Base-by-base conservation (phyloP, 2,888 invertebrate species). In the Punctoribates punctum region DNA sequence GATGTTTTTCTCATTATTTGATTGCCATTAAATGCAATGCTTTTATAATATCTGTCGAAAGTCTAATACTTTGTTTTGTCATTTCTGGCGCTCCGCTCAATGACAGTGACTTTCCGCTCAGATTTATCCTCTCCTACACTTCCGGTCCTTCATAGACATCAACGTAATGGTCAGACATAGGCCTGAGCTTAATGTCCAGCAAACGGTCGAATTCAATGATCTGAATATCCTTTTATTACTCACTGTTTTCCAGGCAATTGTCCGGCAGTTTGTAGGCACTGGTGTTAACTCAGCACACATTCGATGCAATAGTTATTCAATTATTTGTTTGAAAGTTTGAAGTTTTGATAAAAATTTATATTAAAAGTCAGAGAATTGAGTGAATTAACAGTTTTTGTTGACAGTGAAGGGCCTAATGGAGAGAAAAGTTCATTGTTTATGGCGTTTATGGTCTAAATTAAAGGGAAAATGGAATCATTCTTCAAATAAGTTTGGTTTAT, bases 141-240 rank as follows among this genome's bases (percentile, higher is more conserved):
- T 70, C 70, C 70, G 70, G 70, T 4, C 5, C 20, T n/a, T 70
- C 20, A 42, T 4, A 29, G 20, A 42, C 70, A 70, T 70, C 20
- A 70, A 70, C 20, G 70, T 70, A 70, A 70, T 70, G 70, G 70
- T 70, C 70, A 70, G 42, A 70, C 38, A 70, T 20, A 70, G 42
- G 70, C 15, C 42, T 46, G 13, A n/a, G 8, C 34, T 34, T 65
- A 65, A 65, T 34, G 65, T 65, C 65, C 70, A 70, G 38, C 70
- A 23, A 70, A 38, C 34, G 42, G 34, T 70, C 23, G 17, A 23
- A 42, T 65, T 70, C 70, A 70, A 70, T 70, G 70, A 25, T 23
- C 42, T 70, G 70, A 70, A 70, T 46, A 70, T 70, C 70, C 70
- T 46, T 42, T 70, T 42, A 70, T 42, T 46, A 42, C 70, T 70